phyloP scores from a whole-genome alignment of 2,113 vertebrate species.

The Picathartes gymnocephalus region DNA sequence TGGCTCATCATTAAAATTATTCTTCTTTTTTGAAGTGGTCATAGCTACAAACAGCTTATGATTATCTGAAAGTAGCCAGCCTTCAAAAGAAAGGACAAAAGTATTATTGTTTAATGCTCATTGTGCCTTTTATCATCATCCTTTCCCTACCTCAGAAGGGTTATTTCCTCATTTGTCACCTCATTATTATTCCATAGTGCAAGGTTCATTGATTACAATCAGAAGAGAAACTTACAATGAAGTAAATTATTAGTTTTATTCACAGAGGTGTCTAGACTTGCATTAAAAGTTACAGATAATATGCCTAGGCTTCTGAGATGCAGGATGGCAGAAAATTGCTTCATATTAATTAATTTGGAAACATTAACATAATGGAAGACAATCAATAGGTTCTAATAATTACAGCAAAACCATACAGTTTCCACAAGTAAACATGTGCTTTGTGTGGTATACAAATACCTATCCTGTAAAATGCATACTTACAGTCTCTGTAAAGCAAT shows the following conservation, averaged over 20 bases:
- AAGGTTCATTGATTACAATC: conserved; percentile 51
- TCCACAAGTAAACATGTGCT: conserved; percentile 60
- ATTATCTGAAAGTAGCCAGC: neutral
- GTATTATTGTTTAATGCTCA: conserved; percentile 17
- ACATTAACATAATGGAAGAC: conserved; percentile 66
- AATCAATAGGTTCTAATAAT: conserved; percentile 72
- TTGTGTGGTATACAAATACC: conserved; percentile 57
- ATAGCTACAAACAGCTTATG: conserved; percentile 27
- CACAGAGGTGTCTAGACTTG: conserved; percentile 11
- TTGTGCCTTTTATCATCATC: neutral
- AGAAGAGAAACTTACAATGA: neutral
- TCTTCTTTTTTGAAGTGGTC: conserved; percentile 26
- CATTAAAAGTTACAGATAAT: conserved; percentile 35
- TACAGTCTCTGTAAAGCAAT: conserved; percentile 51
- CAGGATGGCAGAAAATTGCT: conserved; percentile 46
- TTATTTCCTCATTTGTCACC: conserved; percentile 28
- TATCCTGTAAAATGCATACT: conserved; percentile 62
- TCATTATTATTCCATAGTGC: conserved; percentile 19
- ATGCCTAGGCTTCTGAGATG: conserved; percentile 32
- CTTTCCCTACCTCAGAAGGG: neutral
- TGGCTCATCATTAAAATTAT: conserved; percentile 42
- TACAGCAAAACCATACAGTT: conserved; percentile 61
- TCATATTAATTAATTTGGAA: conserved; percentile 64
- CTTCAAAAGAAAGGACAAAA: conserved; percentile 16
- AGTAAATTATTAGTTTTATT: conserved; percentile 37